These are phyloP conservation scores for Nothobranchius furzeri DNA, from an alignment of 2,113 vertebrate genomes.

Conservation along the genomic window DNA sequence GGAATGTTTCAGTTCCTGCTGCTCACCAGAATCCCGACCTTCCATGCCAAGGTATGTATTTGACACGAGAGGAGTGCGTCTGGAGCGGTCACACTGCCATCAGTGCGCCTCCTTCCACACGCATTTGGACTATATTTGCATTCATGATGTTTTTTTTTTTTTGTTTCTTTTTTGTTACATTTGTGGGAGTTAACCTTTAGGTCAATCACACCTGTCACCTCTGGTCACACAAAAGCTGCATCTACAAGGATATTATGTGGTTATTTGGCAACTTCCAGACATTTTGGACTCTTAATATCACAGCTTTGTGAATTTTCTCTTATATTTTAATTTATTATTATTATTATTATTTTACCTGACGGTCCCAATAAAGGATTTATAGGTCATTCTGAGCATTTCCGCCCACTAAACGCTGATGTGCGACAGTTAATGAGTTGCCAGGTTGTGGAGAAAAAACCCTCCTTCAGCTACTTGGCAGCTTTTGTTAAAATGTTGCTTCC, in stretches of 20 bases:
- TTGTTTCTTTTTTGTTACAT: not conserved
- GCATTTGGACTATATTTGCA: not conserved
- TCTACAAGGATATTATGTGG: not conserved
- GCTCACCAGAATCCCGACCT: slow-evolving; percentile 78
- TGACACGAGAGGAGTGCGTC: slow-evolving; percentile 29
- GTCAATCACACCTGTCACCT: slow-evolving; percentile 74
- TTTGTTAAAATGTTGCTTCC: not conserved
- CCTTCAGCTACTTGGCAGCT: slow-evolving; percentile 2
- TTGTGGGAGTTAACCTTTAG: slow-evolving; percentile 52
- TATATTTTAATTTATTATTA: slow-evolving; percentile 3
- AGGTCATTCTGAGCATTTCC: not conserved
- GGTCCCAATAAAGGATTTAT: not conserved
- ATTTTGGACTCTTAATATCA: slow-evolving; percentile 7
- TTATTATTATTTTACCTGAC: not conserved
- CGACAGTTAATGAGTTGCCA: slow-evolving; percentile 33
- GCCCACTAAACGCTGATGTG: not conserved
- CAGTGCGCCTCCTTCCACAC: not conserved
- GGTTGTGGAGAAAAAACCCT: slow-evolving; percentile 21
- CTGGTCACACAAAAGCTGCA: slow-evolving; percentile 13
- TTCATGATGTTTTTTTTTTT: not conserved
- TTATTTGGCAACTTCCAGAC: not conserved
- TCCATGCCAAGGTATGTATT: slow-evolving; percentile 77
- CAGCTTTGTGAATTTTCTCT: no score
- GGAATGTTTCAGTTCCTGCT: slow-evolving; percentile 85
- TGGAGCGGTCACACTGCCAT: slow-evolving; percentile 11